Evolutionary conservation across 2,888 invertebrate species (phyloP), one percentile per base, ranked within the genome.

Genomic region (Sceliomorpha sp.): DNA sequence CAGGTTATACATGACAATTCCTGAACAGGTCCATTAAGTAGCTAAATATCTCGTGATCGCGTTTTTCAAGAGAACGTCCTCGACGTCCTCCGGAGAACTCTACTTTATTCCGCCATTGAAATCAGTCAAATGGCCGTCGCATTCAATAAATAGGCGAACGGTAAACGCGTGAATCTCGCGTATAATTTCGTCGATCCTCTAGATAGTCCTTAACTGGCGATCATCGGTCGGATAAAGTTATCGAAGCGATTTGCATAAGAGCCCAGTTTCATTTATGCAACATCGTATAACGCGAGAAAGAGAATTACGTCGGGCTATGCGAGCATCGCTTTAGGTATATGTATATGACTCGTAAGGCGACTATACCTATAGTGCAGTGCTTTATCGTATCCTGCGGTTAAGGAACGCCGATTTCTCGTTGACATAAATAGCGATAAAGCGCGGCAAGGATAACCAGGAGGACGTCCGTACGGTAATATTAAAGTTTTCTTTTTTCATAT

Each of bases 331-430:
- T 31, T 36, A 36, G 13, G 36, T n/a, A 36, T 36, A 36, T 36
- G 36, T n/a, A 36, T 36, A 36, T 36, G 17, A 36, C 20, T 20
- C 20, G 20, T 20, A 20, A 20, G 2, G 5, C 20, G 20, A 20
- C 5, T 20, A 2, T 5, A 20, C 20, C 20, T 20, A 2, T 20
- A 20, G 5, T 5, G 20, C 20, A 20, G 20, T 20, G 20, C 3
- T 20, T 20, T 20, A 20, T 20, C 20, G 20, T 20, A 20, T 20
- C 17, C 14, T 36, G 36, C 14, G 36, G 13, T 13, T 13, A n/a
- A 36, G 36, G 13, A 7, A 14, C 36, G 7, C 15, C 36, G 36
- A 36, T 36, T 36, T 36, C 36, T 36, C 15, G 36, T n/a, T 36
- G 36, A 31, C 31, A 31, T 31, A 31, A 31, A 31, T 31, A 31